A percentile compares a stretch with the other conserved stretches of the same genome.
phyloP scores from a whole-genome alignment of 2,113 vertebrate species.

The Melanerpes formicivorus region DNA sequence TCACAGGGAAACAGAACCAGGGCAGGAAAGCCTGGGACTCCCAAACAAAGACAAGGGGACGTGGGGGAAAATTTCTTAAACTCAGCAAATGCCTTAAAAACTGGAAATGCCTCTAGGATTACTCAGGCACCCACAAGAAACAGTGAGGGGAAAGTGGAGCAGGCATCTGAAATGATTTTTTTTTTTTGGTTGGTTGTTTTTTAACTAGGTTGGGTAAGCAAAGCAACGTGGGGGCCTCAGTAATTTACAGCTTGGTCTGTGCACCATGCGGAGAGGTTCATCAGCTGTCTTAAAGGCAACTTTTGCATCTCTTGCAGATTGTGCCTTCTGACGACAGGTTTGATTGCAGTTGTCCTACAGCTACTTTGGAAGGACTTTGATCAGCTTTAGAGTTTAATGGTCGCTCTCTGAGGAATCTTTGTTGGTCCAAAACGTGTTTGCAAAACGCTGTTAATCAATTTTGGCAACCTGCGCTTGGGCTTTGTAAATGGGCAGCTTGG shows the following conservation, averaged over 20 bases:
- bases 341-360: not conserved
- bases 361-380: conserved; percentile 34
- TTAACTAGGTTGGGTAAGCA: conserved; percentile 42
- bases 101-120: conserved; percentile 34
- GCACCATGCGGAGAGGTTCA: not conserved
- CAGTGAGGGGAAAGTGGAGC: conserved; percentile 23
- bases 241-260: conserved; percentile 34
- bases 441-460: not conserved
- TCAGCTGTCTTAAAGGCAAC: not conserved
- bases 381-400: not conserved
- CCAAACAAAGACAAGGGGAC: not conserved
- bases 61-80: conserved; percentile 18
- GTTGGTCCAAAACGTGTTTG: not conserved
- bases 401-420: not conserved
- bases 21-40: not conserved
- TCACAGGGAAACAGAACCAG: not conserved
- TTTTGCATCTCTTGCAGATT: not conserved
- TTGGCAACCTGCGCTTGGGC: not conserved
- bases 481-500: not conserved
- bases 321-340: not conserved
- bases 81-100: conserved; percentile 63
- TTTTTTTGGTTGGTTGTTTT: conserved; percentile 23
- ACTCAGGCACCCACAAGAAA: conserved; percentile 63
- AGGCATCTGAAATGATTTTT: not conserved
- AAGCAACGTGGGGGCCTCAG: not conserved